phyloP scores from a whole-genome alignment of 2,113 vertebrate species.

The Brachionichthys hirsutus region DNA sequence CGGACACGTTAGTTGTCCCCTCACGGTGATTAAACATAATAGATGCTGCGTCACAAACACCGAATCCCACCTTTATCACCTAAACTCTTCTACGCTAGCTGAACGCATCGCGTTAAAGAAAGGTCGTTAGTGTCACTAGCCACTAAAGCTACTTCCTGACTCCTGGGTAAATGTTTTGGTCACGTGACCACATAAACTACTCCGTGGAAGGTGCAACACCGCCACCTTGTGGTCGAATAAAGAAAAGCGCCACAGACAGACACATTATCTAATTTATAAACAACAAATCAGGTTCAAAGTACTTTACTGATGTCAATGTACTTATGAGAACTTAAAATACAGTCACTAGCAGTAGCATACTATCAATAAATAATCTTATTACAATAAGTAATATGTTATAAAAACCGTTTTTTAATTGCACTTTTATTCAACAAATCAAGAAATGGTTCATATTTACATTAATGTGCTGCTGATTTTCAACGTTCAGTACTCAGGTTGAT shows the following conservation, averaged over 20 bases:
- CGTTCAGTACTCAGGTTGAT: constrained; percentile 4
- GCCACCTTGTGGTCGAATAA: constrained; percentile 38
- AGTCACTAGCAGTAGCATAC: background rate
- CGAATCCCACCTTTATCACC: constrained; percentile 6
- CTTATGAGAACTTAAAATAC: background rate
- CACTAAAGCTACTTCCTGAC: constrained; percentile 4
- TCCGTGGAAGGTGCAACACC: constrained; percentile 5
- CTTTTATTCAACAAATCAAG: constrained; percentile 57
- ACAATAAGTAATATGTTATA: background rate
- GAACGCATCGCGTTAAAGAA: background rate
- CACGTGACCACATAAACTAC: constrained; percentile 39
- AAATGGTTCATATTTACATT: constrained; percentile 66
- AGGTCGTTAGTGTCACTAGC: constrained; percentile 13
- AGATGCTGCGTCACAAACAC: background rate
- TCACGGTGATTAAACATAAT: background rate
- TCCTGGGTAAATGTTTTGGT: constrained; percentile 20
- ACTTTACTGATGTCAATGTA: background rate
- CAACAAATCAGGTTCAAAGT: too few relatives aligned
- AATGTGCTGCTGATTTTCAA: constrained; percentile 17
- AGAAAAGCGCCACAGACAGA: background rate
- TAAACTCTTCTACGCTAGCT: background rate
- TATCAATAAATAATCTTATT: background rate
- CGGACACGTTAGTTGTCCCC: background rate
- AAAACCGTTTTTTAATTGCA: constrained; percentile 8
- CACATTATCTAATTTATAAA: too few relatives aligned